Percentiles rank a stretch among this genome's conserved stretches.
Evolutionary conservation across 2,797 vertebrate species (phyloP).

Genomic region (Nasua narica): DNA sequence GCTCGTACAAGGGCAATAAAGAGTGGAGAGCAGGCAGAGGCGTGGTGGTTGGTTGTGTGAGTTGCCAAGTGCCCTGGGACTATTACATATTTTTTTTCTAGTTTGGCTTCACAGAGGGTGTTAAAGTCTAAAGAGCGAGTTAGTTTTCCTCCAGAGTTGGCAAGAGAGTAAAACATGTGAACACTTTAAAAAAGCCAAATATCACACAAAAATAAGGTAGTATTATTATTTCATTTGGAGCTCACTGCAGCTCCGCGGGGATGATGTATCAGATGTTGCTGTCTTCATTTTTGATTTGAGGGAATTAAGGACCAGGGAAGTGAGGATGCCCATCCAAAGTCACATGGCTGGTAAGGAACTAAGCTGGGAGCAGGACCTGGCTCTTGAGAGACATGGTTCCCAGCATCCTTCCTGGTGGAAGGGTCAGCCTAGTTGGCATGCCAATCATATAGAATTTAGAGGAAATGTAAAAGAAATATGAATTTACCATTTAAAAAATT

Average conservation of each 20-base stretch:
- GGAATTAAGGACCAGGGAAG: neutral
- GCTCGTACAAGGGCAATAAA: neutral
- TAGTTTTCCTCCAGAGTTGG: neutral
- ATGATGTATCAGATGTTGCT: neutral
- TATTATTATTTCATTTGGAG: neutral
- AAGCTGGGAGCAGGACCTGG: neutral
- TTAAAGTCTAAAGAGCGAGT: neutral
- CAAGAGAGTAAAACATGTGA: neutral
- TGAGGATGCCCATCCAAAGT: neutral
- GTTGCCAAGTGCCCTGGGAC: neutral
- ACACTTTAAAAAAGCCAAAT: neutral
- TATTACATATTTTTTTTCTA: neutral
- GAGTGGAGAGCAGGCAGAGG: neutral
- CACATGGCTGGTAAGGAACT: neutral
- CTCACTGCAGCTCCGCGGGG: neutral
- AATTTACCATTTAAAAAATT: slow-evolving; percentile 14
- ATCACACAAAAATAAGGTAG: neutral
- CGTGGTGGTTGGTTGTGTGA: neutral
- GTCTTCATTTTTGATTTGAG: neutral
- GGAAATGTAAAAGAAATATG: neutral
- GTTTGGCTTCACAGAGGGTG: neutral
- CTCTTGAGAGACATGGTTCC: neutral
- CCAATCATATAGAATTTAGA: neutral
- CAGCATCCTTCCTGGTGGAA: neutral
- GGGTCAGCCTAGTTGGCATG: neutral